Evolutionary conservation across 2,113 vertebrate genomes (phyloP).

Genomic region (Tiliqua scincoides): DNA sequence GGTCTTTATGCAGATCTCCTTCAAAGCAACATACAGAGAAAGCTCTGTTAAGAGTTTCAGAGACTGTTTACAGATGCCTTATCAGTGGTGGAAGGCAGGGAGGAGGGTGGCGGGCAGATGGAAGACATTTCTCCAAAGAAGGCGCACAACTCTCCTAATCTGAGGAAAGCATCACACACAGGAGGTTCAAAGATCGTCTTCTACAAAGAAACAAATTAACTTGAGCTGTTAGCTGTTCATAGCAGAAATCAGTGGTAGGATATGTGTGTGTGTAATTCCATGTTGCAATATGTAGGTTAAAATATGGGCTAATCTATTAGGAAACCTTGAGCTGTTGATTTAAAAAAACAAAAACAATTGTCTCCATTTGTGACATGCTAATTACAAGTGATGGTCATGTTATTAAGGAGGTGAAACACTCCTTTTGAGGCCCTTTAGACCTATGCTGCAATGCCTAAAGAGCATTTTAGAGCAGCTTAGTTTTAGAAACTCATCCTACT

Average conservation of each 20-base stretch:
- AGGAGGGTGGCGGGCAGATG: constrained; percentile 34
- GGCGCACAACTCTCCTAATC: constrained; percentile 63
- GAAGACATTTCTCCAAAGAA: constrained; percentile 64
- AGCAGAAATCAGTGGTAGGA: constrained; percentile 22
- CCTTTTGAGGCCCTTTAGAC: constrained; percentile 48
- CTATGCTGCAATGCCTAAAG: constrained; percentile 26
- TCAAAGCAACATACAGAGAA: constrained; percentile 74
- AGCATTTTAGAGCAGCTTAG: neutral
- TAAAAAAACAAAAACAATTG: neutral
- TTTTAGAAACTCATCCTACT: constrained; percentile 54
- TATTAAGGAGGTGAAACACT: constrained; percentile 34
- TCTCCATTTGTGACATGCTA: neutral
- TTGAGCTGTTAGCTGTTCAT: constrained; percentile 47
- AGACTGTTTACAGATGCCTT: constrained; percentile 78
- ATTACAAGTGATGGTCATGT: neutral
- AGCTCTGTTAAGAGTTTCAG: constrained; percentile 64
- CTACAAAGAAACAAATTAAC: constrained; percentile 71
- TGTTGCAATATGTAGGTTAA: constrained; percentile 50
- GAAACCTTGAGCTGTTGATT: neutral
- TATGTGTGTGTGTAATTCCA: neutral
- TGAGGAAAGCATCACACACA: constrained; percentile 66
- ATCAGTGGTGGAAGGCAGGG: constrained; percentile 53
- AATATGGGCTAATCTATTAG: neutral
- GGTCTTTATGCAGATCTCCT: constrained; percentile 73
- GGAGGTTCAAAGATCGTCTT: constrained; percentile 71